Conservation (phyloP, 2,113 vertebrate genomes). For the Xiphophorus maculatus region DNA sequence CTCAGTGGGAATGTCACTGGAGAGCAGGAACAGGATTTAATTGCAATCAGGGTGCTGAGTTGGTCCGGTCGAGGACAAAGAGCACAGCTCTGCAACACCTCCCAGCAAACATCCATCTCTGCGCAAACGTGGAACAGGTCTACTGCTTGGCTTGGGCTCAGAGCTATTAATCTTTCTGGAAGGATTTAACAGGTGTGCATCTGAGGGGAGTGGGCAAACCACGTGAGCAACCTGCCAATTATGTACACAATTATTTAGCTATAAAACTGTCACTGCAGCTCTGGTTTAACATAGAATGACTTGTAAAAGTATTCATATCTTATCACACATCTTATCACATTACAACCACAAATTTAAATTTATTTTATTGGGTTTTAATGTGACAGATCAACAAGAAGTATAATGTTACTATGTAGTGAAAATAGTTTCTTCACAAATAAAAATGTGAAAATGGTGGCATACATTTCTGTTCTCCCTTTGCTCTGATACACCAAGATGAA, state of each 20-base stretch:
- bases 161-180: conserved; percentile 59
- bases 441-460: background rate
- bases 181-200: conserved; percentile 52
- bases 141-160: conserved; percentile 37
- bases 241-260: conserved; percentile 15
- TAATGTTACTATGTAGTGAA: background rate
- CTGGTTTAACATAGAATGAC: background rate
- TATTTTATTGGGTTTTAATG: background rate
- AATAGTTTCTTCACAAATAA: background rate
- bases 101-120: conserved; percentile 55
- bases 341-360: background rate
- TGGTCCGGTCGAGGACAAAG: conserved; percentile 56
- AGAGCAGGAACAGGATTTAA: conserved; percentile 72
- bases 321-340: background rate
- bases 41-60: conserved; percentile 71
- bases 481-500: background rate
- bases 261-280: conserved; percentile 8
- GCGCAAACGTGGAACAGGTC: conserved; percentile 41
- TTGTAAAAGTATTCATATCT: background rate
- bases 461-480: background rate
- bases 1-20: conserved; percentile 69
- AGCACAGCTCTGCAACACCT: conserved; percentile 6
- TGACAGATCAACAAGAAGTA: background rate
- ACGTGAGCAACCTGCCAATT: conserved; percentile 22
- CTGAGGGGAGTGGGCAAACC: conserved; percentile 22